phyloP scores from a whole-genome alignment of 2,797 vertebrate species.

The Malurus splendens region DNA sequence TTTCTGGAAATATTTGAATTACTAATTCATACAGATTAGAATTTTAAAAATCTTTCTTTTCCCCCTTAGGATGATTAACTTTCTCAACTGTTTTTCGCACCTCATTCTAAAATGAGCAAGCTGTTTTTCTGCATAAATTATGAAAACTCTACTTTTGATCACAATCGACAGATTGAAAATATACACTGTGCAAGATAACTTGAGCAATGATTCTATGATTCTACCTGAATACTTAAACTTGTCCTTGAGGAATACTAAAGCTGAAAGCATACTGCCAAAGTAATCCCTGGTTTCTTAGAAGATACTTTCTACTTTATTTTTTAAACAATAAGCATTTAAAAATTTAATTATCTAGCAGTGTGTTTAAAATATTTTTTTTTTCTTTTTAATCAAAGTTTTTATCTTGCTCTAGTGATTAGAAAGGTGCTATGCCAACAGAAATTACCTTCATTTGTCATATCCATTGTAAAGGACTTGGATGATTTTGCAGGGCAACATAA shows the following conservation, averaged over 20 bases:
- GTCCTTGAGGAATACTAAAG: not conserved
- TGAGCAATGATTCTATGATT: not conserved
- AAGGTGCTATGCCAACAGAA: not conserved
- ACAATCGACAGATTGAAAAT: not conserved
- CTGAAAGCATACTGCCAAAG: not conserved
- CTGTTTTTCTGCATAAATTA: not conserved
- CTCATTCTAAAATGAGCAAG: not conserved
- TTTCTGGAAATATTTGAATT: not conserved
- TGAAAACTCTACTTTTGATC: not conserved
- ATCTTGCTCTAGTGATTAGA: not conserved
- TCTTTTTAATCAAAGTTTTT: not conserved
- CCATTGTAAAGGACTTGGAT: not conserved
- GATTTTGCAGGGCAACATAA: not conserved
- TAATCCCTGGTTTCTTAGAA: not conserved
- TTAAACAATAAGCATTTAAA: not conserved
- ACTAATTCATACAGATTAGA: not conserved
- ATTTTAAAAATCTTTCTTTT: not conserved
- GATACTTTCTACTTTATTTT: not conserved
- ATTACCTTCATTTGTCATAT: not conserved
- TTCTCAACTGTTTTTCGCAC: not conserved
- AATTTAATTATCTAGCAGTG: fast-evolving
- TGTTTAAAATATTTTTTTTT: not conserved
- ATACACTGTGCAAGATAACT: not conserved
- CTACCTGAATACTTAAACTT: not conserved
- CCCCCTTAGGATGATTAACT: not conserved